Percentiles rank a stretch among this genome's conserved stretches.
Conservation (phyloP, 2,113 vertebrate genomes). For the Toxotes chatareus region DNA sequence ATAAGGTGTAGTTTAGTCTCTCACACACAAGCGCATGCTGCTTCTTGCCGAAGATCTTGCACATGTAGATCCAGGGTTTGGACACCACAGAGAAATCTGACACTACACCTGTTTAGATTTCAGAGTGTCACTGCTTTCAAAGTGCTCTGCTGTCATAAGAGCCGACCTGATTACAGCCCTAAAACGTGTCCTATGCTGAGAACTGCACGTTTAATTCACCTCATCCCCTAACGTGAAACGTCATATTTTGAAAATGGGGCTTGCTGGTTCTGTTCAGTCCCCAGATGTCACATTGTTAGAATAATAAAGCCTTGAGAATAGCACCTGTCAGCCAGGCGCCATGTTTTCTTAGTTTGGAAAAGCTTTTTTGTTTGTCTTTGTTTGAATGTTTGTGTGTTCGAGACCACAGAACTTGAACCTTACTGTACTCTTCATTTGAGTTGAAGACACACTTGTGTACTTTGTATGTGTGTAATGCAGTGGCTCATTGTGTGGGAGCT, state of each 20-base stretch:
- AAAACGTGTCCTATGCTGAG: conserved; percentile 49
- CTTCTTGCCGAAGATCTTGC: conserved; percentile 63
- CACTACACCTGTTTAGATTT: conserved; percentile 46
- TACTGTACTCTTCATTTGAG: conserved; percentile 43
- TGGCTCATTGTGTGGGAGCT: conserved; percentile 63
- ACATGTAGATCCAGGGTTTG: conserved; percentile 52
- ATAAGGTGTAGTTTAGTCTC: conserved; percentile 72
- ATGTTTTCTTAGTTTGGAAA: conserved; percentile 48
- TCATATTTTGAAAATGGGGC: conserved; percentile 49
- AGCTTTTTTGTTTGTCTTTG: conserved; percentile 53
- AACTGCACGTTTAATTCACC: conserved; percentile 24
- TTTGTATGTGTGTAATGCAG: conserved; percentile 59
- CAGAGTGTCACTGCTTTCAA: conserved; percentile 45
- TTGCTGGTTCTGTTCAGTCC: conserved; percentile 38
- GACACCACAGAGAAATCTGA: conserved; percentile 46
- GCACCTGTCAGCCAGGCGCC: conserved; percentile 36
- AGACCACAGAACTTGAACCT: conserved; percentile 58
- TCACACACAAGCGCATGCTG: conserved; percentile 72
- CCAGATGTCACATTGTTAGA: conserved; percentile 25
- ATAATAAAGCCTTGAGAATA: conserved; percentile 39
- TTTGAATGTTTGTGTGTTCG: conserved; percentile 61
- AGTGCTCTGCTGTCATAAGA: conserved; percentile 51
- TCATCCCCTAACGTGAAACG: conserved; percentile 23
- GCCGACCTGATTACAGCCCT: conserved; percentile 41
- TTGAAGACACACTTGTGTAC: conserved; percentile 58